Conservation (phyloP, 2,888 invertebrate species). For the Clepsis dumicolana region DNA sequence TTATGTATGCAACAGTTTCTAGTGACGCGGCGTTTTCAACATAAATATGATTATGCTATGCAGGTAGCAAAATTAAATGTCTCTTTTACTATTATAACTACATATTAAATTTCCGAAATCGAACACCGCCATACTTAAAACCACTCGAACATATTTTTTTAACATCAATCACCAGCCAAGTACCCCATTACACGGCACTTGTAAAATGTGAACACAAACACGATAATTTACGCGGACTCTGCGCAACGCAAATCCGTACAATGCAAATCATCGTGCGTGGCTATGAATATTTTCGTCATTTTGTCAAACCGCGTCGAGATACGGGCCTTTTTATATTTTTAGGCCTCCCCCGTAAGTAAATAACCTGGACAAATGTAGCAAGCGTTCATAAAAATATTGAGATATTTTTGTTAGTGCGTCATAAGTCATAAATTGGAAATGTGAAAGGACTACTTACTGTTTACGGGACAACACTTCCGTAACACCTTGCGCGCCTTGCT, state of each 20-base stretch:
- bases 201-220: constrained; percentile 45
- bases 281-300: constrained; percentile 64
- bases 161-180: neutral
- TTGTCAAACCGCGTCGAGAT: constrained; percentile 48
- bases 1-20: too few relatives aligned
- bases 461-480: neutral
- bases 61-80: too few relatives aligned
- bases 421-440: constrained; percentile 1
- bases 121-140: too few relatives aligned
- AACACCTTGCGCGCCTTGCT: too few relatives aligned
- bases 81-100: neutral
- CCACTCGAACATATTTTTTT: neutral
- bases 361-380: constrained; percentile 22
- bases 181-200: constrained; percentile 30
- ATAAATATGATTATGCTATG: too few relatives aligned
- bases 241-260: constrained; percentile 47
- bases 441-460: neutral
- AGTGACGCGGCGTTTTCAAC: too few relatives aligned
- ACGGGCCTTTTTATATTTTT: constrained; percentile 44
- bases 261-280: constrained; percentile 62
- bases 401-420: neutral
- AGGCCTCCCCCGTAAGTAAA: constrained; percentile 25
- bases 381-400: constrained; percentile 8
- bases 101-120: neutral
- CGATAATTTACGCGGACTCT: constrained; percentile 50